Conservation (phyloP, 2,888 invertebrate species). For the Eupithecia inturbata region DNA sequence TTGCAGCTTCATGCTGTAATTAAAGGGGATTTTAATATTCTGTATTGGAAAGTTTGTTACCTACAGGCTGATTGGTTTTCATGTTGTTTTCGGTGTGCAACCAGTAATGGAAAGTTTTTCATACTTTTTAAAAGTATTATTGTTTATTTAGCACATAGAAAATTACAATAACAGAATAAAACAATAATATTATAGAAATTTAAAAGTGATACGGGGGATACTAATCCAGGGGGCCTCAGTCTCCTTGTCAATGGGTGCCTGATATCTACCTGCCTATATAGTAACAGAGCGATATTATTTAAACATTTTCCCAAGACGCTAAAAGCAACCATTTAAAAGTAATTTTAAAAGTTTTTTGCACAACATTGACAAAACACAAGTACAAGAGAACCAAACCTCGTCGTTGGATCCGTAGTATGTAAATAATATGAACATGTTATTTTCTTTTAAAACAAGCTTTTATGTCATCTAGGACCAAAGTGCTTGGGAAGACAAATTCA, state of each 20-base stretch:
- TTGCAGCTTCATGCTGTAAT: not conserved
- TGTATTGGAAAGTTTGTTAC: not conserved
- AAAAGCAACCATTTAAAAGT: not conserved
- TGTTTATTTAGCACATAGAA: too few species aligned
- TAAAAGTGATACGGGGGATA: not conserved
- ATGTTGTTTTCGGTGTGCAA: not conserved
- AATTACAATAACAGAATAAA: too few species aligned
- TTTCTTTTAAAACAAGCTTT: too few species aligned
- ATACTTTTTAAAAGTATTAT: too few species aligned
- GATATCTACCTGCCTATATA: not conserved
- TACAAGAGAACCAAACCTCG: not conserved
- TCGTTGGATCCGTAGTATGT: too few species aligned
- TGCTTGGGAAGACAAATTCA: too few species aligned
- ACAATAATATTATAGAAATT: too few species aligned
- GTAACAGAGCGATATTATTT: not conserved
- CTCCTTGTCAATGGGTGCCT: too few species aligned
- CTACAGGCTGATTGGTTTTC: not conserved
- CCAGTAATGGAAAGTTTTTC: not conserved
- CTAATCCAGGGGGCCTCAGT: too few species aligned
- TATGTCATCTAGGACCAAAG: too few species aligned
- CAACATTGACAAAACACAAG: too few species aligned
- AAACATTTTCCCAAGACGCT: not conserved
- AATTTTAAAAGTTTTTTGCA: not conserved
- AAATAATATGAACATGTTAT: too few species aligned
- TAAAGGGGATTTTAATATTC: not conserved